Base-by-base conservation (phyloP, 2,888 invertebrate genomes). In the Pandemis cinnamomeana region DNA sequence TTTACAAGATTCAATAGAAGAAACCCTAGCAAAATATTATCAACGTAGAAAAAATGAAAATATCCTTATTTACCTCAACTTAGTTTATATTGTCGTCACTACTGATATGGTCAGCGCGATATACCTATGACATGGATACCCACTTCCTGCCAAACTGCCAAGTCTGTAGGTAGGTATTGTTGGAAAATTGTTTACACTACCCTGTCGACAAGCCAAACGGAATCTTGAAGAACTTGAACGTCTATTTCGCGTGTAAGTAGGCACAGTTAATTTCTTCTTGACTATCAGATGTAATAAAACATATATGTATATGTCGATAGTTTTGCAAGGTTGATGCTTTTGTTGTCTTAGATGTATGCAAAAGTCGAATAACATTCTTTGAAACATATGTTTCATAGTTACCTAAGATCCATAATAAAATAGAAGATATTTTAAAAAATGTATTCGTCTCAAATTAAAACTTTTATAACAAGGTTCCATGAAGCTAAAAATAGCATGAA, bases 171-270 rank as follows among this genome's bases (percentile, higher is more conserved):
- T 51, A 69, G 27, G 2, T 51, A 69, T 68, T 72, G 69, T 73
- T 69, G 8, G 63, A 58, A 63, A 68, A 69, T 51, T 69, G 69
- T 73, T 73, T 73, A 73, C 69, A 55, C 58, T 53, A 15, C 8
- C 27, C 27, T 27, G 53, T 53, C 42, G 46, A 69, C 63, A 48
- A 64, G 63, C 69, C 55, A 42, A 55, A 69, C 68, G 55, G 41
- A 61, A 61, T 44, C 66, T 68, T 72, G n/a, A 51, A 44, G 55
- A 46, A 60, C 68, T 63, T 58, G 7, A 6, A 51, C 55, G 63
- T 60, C 68, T 55, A 58, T 20, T 53, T n/a, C 46, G 15, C 48
- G 36, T 48, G 48, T 27, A 7, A 68, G 53, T 20, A n/a, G n/a
- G n/a, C n/a, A 20, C 53, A 55, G 48, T 53, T 20, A 13, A 55